Percentiles rank a stretch among this genome's conserved stretches.
phyloP scores from a whole-genome alignment of 1,140 invertebrate species.

The Grapholita molesta region DNA sequence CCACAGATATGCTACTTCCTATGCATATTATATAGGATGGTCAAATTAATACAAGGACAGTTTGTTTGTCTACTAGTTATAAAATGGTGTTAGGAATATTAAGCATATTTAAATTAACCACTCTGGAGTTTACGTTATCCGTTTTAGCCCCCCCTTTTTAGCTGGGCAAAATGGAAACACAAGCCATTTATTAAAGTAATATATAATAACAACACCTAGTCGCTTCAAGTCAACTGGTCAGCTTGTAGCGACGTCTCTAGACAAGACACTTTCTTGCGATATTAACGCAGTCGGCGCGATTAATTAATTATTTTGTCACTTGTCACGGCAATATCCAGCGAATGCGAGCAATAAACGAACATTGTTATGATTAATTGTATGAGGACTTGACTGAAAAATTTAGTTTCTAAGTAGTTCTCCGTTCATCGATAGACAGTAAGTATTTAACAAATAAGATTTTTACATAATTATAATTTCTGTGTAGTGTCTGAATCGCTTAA shows the following conservation, averaged over 20 bases:
- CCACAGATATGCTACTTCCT: too few species aligned
- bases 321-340: constrained; percentile 5
- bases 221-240: background rate
- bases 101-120: too few species aligned
- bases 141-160: too few species aligned
- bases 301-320: constrained; percentile 16
- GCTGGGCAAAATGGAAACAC: background rate
- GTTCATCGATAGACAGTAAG: too few species aligned
- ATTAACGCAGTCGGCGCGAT: constrained; percentile 1
- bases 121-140: too few species aligned
- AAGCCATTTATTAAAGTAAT: background rate
- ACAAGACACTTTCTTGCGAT: constrained; percentile 9
- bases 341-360: background rate
- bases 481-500: background rate
- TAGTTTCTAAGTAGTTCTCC: too few species aligned
- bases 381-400: background rate
- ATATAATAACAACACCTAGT: background rate
- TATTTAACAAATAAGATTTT: too few species aligned
- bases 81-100: too few species aligned
- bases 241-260: background rate
- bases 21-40: background rate
- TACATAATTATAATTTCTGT: too few species aligned
- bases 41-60: background rate
- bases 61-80: background rate
- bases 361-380: constrained; percentile 9